Conservation (phyloP, 2,113 vertebrate species). For the Circaetus gallicus region DNA sequence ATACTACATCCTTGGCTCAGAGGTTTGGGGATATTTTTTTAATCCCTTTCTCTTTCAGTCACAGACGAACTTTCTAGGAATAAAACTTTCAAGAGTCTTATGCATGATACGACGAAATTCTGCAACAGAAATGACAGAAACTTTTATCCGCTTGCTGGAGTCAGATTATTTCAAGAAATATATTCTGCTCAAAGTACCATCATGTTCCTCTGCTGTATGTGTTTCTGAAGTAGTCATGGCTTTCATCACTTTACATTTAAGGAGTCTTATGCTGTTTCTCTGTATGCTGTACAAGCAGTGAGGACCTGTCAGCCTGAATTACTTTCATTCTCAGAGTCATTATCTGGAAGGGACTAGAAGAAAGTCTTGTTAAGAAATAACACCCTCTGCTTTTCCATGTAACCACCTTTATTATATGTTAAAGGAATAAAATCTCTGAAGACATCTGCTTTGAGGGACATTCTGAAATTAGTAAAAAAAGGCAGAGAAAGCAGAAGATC, state of each 20-base stretch:
- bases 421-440: neutral
- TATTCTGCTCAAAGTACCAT: neutral
- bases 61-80: conserved; percentile 1
- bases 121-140: neutral
- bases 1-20: neutral
- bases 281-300: neutral
- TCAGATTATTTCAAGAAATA: neutral
- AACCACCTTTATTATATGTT: neutral
- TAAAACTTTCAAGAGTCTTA: neutral
- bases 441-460: neutral
- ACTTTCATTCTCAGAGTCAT: neutral
- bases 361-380: neutral
- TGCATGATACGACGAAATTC: rapidly evolving
- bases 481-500: neutral
- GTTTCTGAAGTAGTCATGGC: neutral
- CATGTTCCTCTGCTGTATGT: neutral
- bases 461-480: neutral
- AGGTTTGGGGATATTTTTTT: neutral
- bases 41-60: neutral
- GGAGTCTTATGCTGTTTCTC: neutral
- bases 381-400: neutral
- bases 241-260: neutral
- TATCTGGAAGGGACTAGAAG: neutral
- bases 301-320: neutral
- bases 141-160: neutral